phyloP scores from a whole-genome alignment of 2,888 invertebrate species.

The Periphyllus acericola region DNA sequence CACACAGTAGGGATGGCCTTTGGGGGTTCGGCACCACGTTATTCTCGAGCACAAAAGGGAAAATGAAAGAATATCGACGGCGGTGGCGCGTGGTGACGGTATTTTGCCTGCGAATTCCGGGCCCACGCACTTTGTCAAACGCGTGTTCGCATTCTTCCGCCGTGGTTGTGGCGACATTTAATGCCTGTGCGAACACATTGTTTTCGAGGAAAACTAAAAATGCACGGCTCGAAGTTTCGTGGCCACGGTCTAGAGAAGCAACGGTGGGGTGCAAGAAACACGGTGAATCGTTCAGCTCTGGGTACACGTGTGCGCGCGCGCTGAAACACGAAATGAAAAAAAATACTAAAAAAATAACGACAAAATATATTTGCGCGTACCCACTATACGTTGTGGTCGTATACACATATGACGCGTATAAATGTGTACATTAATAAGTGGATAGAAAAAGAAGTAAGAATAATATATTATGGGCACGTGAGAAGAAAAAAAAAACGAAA shows the following conservation, averaged over 20 bases:
- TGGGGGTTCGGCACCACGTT: background rate
- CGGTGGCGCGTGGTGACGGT: background rate
- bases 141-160: background rate
- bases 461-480: background rate
- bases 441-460: background rate
- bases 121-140: background rate
- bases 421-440: conserved; percentile 15
- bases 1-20: too few relatives aligned
- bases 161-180: background rate
- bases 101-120: background rate
- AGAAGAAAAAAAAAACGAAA: background rate
- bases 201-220: background rate
- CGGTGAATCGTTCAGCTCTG: background rate
- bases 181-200: background rate
- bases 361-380: background rate
- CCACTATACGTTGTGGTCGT: background rate
- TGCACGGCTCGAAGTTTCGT: background rate
- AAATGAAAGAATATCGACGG: background rate
- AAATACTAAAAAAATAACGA: background rate
- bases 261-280: background rate
- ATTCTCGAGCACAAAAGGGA: background rate
- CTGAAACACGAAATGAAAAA: background rate
- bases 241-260: background rate
- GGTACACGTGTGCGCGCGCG: background rate
- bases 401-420: background rate